Evolutionary conservation across 2,888 invertebrate genomes (phyloP).

Genomic region (Suillia variegata): DNA sequence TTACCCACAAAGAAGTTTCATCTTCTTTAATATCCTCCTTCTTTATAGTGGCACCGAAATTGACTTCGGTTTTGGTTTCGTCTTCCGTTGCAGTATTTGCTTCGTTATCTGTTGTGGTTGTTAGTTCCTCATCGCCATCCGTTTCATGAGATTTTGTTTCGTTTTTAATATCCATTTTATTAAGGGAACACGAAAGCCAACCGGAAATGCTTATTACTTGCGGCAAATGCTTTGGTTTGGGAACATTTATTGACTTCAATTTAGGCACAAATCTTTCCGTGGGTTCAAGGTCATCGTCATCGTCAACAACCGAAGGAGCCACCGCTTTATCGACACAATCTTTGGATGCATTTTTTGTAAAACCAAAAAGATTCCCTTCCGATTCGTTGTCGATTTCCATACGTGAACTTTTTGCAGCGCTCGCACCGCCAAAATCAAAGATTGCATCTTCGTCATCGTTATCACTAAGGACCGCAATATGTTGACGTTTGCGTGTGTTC

Average conservation of each 20-base stretch:
- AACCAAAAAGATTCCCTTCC: conserved; percentile 38
- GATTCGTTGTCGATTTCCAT: conserved; percentile 18
- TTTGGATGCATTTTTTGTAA: conserved; percentile 24
- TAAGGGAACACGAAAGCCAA: conserved; percentile 52
- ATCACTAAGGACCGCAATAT: conserved; percentile 44
- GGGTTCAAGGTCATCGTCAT: conserved; percentile 30
- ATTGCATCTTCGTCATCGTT: conserved; percentile 49
- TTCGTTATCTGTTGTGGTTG: no score
- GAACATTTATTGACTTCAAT: conserved; percentile 21
- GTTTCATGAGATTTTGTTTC: no score
- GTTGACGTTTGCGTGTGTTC: conserved; percentile 39
- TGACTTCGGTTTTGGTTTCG: no score
- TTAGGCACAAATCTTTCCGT: conserved; percentile 35
- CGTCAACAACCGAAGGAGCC: conserved; percentile 11
- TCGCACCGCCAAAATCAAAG: conserved; percentile 45
- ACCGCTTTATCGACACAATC: neutral
- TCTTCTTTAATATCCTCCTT: conserved; percentile 31
- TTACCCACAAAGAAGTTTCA: conserved; percentile 45
- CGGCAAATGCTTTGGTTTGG: conserved; percentile 37
- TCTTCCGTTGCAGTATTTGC: no score
- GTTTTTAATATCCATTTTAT: conserved; percentile 36
- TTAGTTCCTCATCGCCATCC: conserved; percentile 19
- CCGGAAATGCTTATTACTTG: conserved; percentile 39
- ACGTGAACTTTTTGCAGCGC: conserved; percentile 10
- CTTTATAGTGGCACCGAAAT: conserved; percentile 18